These are phyloP conservation scores for Bombus impatiens DNA, from an alignment of 1,140 invertebrate genomes.

Conservation along the genomic window DNA sequence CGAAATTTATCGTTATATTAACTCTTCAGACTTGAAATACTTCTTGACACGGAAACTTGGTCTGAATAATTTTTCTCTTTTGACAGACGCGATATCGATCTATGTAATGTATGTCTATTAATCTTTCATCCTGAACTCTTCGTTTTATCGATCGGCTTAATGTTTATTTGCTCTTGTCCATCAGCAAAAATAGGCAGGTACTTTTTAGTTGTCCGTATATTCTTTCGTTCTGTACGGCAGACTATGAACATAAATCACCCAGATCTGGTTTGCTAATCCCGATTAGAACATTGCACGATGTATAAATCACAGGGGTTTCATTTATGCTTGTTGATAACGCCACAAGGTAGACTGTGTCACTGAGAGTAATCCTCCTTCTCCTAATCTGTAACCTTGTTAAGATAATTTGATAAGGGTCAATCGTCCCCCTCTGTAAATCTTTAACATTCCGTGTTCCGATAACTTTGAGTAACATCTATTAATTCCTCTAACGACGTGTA, in stretches of 20 bases:
- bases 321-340: slow-evolving; percentile 33
- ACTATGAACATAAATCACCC: slow-evolving; percentile 23
- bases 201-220: background rate
- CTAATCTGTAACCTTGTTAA: slow-evolving; percentile 21
- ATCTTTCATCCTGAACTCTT: background rate
- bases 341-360: slow-evolving; percentile 34
- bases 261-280: slow-evolving; percentile 34
- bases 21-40: background rate
- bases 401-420: background rate
- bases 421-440: background rate
- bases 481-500: no score
- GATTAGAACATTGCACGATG: slow-evolving; percentile 39
- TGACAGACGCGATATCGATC: background rate
- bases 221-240: background rate
- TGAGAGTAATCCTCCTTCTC: slow-evolving; percentile 18
- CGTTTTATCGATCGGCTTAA: background rate
- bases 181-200: background rate
- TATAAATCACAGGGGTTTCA: slow-evolving; percentile 47
- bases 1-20: background rate
- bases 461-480: background rate
- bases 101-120: background rate
- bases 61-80: background rate
- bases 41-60: background rate
- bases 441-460: background rate
- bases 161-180: background rate